These are phyloP conservation scores for Phalera bucephala DNA, from an alignment of 2,888 invertebrate genomes.

Conservation along the genomic window DNA sequence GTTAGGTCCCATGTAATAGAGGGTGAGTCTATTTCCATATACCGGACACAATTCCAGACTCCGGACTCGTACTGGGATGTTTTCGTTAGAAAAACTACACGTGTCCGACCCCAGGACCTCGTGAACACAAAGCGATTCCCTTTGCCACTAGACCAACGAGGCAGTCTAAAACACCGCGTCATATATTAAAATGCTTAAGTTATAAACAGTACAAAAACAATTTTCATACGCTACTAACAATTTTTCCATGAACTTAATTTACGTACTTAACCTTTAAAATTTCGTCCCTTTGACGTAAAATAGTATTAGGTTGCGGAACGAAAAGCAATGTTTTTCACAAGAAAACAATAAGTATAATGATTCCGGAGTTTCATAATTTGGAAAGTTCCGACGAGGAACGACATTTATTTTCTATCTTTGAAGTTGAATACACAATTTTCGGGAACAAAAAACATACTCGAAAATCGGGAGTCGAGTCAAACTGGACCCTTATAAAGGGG, in stretches of 20 bases:
- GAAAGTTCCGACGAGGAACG: constrained; percentile 32
- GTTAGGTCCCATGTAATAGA: no score
- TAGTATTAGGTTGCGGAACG: background rate
- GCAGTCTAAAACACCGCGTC: no score
- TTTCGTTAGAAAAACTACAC: no score
- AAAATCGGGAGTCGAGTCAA: constrained; percentile 22
- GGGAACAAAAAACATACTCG: constrained; percentile 16
- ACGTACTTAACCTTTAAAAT: background rate
- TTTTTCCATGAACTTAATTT: no score
- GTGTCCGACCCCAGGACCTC: no score
- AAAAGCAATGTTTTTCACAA: constrained; percentile 10
- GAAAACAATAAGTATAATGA: constrained; percentile 14
- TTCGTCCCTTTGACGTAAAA: background rate
- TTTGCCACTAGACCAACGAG: no score
- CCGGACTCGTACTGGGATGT: no score
- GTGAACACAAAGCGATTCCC: no score
- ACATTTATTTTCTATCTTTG: constrained; percentile 35
- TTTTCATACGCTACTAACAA: background rate
- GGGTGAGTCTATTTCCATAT: no score
- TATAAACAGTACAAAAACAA: no score
- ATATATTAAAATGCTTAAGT: no score
- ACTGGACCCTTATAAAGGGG: constrained; percentile 11
- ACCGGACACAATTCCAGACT: no score
- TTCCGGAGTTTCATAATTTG: constrained; percentile 26
- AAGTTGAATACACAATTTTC: constrained; percentile 27